These are phyloP conservation scores for Drosophila mayri DNA, from an alignment of 1,140 invertebrate genomes.

Conservation along the genomic window DNA sequence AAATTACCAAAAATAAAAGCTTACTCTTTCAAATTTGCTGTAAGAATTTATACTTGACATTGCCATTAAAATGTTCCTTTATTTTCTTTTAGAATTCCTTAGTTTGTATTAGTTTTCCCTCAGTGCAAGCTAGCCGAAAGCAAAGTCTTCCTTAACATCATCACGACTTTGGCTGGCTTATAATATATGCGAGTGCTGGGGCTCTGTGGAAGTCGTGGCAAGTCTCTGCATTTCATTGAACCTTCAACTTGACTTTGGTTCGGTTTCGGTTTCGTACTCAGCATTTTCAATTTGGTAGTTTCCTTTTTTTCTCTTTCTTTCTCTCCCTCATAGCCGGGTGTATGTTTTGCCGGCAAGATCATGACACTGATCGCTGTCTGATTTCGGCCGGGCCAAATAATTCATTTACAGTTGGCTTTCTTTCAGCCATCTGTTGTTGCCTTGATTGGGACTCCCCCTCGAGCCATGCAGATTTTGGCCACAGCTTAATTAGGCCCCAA, in stretches of 20 bases:
- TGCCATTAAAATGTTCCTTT: accelerated
- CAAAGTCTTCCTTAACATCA: slow-evolving; percentile 69
- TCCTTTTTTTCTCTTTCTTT: slow-evolving; percentile 11
- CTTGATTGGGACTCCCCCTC: slow-evolving; percentile 60
- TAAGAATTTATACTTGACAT: not conserved
- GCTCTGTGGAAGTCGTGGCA: slow-evolving; percentile 54
- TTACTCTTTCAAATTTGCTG: not conserved
- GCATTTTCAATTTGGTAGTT: slow-evolving; percentile 72
- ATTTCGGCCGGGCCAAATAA: slow-evolving; percentile 52
- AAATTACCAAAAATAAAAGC: too few species aligned
- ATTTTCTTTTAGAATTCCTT: too few species aligned
- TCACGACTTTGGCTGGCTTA: slow-evolving; percentile 74
- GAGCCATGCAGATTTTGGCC: slow-evolving; percentile 64
- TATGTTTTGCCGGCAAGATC: slow-evolving; percentile 59
- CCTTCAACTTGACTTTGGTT: slow-evolving; percentile 80
- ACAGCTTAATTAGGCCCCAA: slow-evolving; percentile 73
- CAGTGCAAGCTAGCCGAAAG: slow-evolving; percentile 25
- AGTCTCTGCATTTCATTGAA: slow-evolving; percentile 79
- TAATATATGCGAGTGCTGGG: slow-evolving; percentile 73
- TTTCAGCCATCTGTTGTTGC: slow-evolving; percentile 45
- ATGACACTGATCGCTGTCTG: slow-evolving; percentile 73
- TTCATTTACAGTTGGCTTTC: slow-evolving; percentile 58
- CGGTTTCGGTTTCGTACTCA: slow-evolving; percentile 28
- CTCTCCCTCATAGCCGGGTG: not conserved
- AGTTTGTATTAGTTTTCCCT: not conserved